Evolutionary conservation across 2,888 invertebrate species (phyloP).

Genomic region (Abscondita cerata): DNA sequence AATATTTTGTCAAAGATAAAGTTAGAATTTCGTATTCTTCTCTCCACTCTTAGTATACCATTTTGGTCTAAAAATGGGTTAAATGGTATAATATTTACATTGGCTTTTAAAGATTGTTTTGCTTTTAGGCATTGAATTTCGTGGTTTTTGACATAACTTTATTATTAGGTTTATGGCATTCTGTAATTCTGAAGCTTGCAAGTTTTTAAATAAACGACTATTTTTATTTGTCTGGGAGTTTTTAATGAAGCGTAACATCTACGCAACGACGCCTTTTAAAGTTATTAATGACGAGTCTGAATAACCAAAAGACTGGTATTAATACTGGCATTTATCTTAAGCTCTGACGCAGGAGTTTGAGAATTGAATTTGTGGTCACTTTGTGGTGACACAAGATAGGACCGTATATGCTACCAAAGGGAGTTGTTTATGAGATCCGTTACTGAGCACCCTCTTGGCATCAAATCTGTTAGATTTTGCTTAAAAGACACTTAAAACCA

Average conservation of each 20-base stretch:
- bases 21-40: not conserved
- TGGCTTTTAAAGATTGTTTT: not conserved
- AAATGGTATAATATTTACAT: not conserved
- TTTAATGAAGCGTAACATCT: not conserved
- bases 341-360: not conserved
- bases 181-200: not conserved
- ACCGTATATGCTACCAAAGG: not conserved
- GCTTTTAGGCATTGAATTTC: not conserved
- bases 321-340: not conserved
- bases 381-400: not conserved
- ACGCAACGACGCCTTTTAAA: not conserved
- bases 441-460: not conserved
- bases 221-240: not conserved
- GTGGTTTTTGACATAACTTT: not conserved
- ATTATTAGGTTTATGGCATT: not conserved
- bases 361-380: not conserved
- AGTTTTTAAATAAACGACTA: not conserved
- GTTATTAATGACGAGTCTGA: not conserved
- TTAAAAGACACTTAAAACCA: not conserved
- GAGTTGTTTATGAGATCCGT: not conserved
- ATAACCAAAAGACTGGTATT: not conserved
- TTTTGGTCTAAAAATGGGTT: constrained; percentile 14
- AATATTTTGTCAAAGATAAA: constrained; percentile 6
- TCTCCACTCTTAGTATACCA: constrained; percentile 13
- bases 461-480: not conserved